Conservation (phyloP, 2,797 vertebrate species). For the Sebastolobus alascanus region DNA sequence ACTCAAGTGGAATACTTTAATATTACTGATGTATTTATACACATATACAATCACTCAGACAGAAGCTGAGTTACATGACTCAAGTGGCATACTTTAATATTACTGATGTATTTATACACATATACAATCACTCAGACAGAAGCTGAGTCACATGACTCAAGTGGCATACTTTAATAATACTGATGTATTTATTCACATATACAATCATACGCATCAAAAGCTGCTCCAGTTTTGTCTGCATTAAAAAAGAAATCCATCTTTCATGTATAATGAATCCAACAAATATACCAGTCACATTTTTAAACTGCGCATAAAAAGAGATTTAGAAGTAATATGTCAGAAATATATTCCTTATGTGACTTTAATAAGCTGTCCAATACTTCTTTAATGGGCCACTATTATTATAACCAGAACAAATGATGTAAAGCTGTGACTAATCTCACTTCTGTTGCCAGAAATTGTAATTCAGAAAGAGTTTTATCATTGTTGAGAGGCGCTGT, state of each 20-base stretch:
- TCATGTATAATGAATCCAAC: conserved; percentile 14
- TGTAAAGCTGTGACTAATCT: not conserved
- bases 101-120: conserved; percentile 1
- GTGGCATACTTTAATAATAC: not conserved
- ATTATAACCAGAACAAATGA: conserved; percentile 10
- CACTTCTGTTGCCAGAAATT: not conserved
- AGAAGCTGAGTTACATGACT: not conserved
- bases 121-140: not conserved
- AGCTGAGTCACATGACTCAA: not conserved
- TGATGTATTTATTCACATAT: not conserved
- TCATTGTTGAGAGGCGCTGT: not conserved
- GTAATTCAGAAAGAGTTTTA: conserved; percentile 7
- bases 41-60: not conserved
- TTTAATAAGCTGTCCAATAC: conserved; percentile 28
- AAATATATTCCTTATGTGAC: conserved; percentile 21
- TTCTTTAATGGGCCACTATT: conserved; percentile 20
- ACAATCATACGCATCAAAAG: not conserved
- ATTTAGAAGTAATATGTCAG: not conserved
- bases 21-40: not conserved
- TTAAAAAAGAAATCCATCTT: not conserved
- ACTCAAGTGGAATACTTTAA: not conserved
- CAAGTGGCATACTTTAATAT: not conserved
- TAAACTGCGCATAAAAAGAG: conserved; percentile 23
- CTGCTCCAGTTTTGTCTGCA: not conserved
- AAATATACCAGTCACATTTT: conserved; percentile 9